Evolutionary conservation across 30 jellyfish, hydroid and myxozoan species (phyloP).

Genomic region (Turritopsis rubra): DNA sequence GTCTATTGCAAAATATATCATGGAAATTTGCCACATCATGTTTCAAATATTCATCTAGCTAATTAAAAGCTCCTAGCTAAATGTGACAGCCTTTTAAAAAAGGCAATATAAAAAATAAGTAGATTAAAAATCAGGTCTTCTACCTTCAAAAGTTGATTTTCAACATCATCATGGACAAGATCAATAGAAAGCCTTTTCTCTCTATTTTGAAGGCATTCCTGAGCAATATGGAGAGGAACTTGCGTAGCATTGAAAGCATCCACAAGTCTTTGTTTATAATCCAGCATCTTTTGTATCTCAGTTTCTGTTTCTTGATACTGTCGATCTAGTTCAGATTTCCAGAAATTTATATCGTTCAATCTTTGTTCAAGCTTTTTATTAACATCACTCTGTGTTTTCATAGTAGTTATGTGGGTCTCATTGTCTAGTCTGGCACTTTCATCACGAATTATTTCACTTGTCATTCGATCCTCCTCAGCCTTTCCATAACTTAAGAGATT

Average conservation of each 20-base stretch:
- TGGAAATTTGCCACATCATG: no score
- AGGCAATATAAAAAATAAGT: no score
- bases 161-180: conserved; percentile 96
- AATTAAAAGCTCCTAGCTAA: no score
- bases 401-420: conserved; percentile 76
- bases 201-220: conserved; percentile 81
- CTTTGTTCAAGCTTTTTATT: conserved; percentile 92
- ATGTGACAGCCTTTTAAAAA: no score
- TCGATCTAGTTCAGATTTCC: conserved; percentile 95
- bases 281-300: conserved; percentile 64
- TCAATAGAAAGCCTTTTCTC: conserved; percentile 66
- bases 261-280: conserved; percentile 75
- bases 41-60: no score
- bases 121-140: no score
- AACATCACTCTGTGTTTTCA: conserved; percentile 92
- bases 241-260: conserved; percentile 81
- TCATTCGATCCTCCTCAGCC: conserved; percentile 72
- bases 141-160: conserved; percentile 85
- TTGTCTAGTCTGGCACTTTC: conserved; percentile 81
- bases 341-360: conserved; percentile 54
- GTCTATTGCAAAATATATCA: no score
- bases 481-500: conserved; percentile 61
- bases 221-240: conserved; percentile 80
- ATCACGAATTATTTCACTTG: conserved; percentile 85
- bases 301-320: conserved; percentile 79